phyloP scores from a whole-genome alignment of 1,140 invertebrate genomes.

The Oreohelix idahoensis region DNA sequence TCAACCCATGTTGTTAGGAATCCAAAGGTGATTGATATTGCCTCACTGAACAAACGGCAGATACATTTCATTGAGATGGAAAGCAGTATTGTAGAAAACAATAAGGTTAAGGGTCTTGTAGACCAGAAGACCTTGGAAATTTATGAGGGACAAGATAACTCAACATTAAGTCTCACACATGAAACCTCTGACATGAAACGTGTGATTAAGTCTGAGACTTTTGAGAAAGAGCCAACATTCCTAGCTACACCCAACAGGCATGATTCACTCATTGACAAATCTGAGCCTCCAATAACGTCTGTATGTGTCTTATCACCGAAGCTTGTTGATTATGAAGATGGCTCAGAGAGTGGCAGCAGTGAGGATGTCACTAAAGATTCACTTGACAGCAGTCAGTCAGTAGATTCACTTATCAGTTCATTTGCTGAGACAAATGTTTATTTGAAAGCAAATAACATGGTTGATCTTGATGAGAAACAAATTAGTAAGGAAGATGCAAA shows the following conservation, averaged over 20 bases:
- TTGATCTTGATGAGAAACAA: neutral
- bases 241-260: neutral
- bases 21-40: conserved; percentile 56
- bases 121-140: neutral
- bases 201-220: conserved; percentile 8
- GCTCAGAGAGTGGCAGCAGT: conserved; percentile 19
- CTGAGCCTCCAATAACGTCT: conserved; percentile 15
- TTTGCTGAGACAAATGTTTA: neutral
- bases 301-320: neutral
- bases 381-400: conserved; percentile 18
- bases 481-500: neutral
- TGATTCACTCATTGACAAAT: neutral
- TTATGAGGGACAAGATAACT: neutral
- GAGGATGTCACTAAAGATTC: conserved; percentile 21
- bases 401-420: conserved; percentile 3
- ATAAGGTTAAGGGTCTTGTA: neutral
- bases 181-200: neutral
- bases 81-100: neutral
- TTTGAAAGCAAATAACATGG: neutral
- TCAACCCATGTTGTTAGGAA: conserved; percentile 62
- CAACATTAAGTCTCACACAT: neutral
- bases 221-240: conserved; percentile 26
- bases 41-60: conserved; percentile 8
- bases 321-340: conserved; percentile 31
- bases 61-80: neutral